Percentiles rank a stretch among this genome's conserved stretches.
phyloP scores from a whole-genome alignment of 2,113 vertebrate genomes.

The Baryphthengus martii region DNA sequence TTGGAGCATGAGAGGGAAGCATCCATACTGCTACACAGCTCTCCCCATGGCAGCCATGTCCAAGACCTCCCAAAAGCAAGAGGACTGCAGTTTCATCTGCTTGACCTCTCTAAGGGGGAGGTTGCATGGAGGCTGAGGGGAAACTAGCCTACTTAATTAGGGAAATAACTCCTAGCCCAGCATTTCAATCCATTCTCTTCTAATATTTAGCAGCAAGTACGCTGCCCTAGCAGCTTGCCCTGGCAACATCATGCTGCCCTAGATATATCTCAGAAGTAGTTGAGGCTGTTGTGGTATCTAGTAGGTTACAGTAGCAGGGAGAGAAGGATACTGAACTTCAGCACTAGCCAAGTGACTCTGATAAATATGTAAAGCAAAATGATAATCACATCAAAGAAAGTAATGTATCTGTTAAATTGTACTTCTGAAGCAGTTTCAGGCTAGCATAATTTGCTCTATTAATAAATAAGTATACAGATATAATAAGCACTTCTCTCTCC shows the following conservation, averaged over 20 bases:
- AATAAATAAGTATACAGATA: constrained; percentile 34
- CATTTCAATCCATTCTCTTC: not conserved
- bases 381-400: constrained; percentile 22
- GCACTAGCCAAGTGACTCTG: not conserved
- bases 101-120: not conserved
- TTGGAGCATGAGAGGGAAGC: not conserved
- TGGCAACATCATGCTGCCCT: not conserved
- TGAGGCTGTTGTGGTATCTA: not conserved
- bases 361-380: not conserved
- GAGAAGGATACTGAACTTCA: not conserved
- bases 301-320: not conserved
- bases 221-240: not conserved
- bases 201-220: not conserved
- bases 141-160: not conserved
- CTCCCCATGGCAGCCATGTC: accelerated
- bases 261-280: not conserved
- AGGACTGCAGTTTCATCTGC: not conserved
- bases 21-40: not conserved
- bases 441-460: not conserved
- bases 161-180: not conserved
- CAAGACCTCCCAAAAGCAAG: not conserved
- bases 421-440: constrained; percentile 2
- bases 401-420: not conserved
- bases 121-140: not conserved
- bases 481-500: not conserved